Evolutionary conservation across 2,888 invertebrate genomes (phyloP).

Genomic region (Arge pagana): DNA sequence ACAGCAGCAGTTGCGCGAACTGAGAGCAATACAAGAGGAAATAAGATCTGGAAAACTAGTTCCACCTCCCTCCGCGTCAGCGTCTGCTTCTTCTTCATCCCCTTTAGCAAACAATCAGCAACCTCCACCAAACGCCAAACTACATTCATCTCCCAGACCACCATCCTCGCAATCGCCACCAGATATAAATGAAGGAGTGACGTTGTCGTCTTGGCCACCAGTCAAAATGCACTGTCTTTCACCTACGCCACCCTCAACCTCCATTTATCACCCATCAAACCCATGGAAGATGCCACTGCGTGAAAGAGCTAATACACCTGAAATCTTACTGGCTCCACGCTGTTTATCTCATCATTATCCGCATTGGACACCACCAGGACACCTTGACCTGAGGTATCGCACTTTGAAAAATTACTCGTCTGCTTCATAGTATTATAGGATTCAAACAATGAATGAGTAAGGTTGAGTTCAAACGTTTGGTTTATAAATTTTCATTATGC

Average conservation of each 20-base stretch:
- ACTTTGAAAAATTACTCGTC: too few species aligned
- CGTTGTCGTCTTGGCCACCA: constrained; percentile 51
- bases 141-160: constrained; percentile 51
- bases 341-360: constrained; percentile 51
- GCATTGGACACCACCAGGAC: constrained; percentile 49
- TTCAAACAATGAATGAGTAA: too few species aligned
- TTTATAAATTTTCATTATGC: too few species aligned
- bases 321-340: constrained; percentile 78
- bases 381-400: constrained; percentile 45
- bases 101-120: constrained; percentile 51
- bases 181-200: constrained; percentile 39
- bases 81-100: constrained; percentile 48
- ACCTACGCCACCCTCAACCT: constrained; percentile 48
- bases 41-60: constrained; percentile 82
- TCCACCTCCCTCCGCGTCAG: constrained; percentile 66
- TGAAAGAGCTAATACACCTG: constrained; percentile 72
- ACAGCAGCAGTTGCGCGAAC: constrained; percentile 82
- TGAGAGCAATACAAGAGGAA: constrained; percentile 83
- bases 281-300: constrained; percentile 54
- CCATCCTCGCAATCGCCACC: constrained; percentile 36
- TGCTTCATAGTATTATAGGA: too few species aligned
- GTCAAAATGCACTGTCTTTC: constrained; percentile 55
- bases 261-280: constrained; percentile 47
- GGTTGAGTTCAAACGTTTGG: background rate
- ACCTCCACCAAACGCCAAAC: constrained; percentile 66